Percentiles rank a stretch among this genome's conserved stretches.
Conservation (phyloP, 2,797 vertebrate genomes). For the Benthosema pterotum region DNA sequence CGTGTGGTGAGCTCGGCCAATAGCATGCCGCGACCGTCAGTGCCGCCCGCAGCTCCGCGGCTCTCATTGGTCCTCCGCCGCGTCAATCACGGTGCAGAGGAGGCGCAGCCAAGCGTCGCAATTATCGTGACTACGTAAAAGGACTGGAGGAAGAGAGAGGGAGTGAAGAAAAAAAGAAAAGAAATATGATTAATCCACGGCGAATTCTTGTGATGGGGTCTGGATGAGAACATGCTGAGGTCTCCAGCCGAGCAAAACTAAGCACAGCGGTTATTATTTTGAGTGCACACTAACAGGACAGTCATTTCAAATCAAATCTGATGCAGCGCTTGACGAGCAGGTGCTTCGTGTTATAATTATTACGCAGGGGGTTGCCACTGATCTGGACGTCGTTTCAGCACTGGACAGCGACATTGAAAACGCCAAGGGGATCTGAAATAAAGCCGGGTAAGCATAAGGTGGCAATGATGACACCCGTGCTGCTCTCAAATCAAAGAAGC, state of each 20-base stretch:
- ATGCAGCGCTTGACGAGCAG: conserved; percentile 50
- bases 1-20: neutral
- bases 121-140: conserved; percentile 66
- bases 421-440: conserved; percentile 53
- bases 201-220: conserved; percentile 53
- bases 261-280: conserved; percentile 12
- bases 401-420: conserved; percentile 74
- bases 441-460: conserved; percentile 56
- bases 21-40: neutral
- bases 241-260: conserved; percentile 36
- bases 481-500: neutral
- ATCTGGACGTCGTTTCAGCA: conserved; percentile 73
- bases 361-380: conserved; percentile 47
- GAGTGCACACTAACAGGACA: conserved; percentile 23
- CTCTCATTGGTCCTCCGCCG: conserved; percentile 52
- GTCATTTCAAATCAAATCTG: conserved; percentile 22
- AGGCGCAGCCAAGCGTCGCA: conserved; percentile 36
- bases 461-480: neutral
- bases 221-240: conserved; percentile 61
- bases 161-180: conserved; percentile 29
- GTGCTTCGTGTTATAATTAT: conserved; percentile 52
- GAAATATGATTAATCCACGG: conserved; percentile 72
- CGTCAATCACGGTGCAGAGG: conserved; percentile 43
- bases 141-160: conserved; percentile 10
- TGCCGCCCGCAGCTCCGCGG: neutral